Conservation (phyloP, 2,113 vertebrate genomes). For the Callorhinus ursinus region DNA sequence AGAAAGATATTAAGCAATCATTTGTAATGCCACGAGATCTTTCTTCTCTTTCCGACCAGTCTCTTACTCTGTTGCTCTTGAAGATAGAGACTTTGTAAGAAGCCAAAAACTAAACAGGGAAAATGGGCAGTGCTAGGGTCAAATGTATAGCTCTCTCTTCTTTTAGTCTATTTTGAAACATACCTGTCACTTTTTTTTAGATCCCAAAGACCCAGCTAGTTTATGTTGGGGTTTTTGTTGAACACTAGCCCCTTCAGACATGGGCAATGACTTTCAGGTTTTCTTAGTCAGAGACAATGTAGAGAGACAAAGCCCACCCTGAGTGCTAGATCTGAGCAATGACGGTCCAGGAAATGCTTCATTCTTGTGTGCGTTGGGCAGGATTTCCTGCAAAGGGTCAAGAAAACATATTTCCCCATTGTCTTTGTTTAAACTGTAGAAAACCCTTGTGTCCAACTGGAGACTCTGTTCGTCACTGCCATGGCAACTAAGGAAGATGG, state of each 20-base stretch:
- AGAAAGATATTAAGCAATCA: neutral
- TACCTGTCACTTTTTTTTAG: neutral
- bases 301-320: neutral
- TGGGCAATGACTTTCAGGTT: neutral
- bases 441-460: constrained; percentile 73
- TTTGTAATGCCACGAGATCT: neutral
- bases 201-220: neutral
- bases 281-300: accelerated
- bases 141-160: neutral
- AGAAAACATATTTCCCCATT: constrained; percentile 87
- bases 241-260: too few species aligned
- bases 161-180: neutral
- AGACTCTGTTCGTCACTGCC: constrained; percentile 73
- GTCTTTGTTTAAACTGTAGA: constrained; percentile 79
- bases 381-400: constrained; percentile 88
- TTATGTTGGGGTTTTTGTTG: neutral
- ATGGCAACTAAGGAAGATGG: constrained; percentile 82
- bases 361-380: constrained; percentile 81
- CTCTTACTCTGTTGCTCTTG: neutral
- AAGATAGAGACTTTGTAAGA: neutral
- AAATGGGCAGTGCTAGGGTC: neutral
- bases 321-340: neutral
- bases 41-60: neutral
- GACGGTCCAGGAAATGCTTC: constrained; percentile 77
- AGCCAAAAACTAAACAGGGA: neutral